These are phyloP conservation scores for Apaloderma vittatum DNA, from an alignment of 2,113 vertebrate species.

Conservation along the genomic window DNA sequence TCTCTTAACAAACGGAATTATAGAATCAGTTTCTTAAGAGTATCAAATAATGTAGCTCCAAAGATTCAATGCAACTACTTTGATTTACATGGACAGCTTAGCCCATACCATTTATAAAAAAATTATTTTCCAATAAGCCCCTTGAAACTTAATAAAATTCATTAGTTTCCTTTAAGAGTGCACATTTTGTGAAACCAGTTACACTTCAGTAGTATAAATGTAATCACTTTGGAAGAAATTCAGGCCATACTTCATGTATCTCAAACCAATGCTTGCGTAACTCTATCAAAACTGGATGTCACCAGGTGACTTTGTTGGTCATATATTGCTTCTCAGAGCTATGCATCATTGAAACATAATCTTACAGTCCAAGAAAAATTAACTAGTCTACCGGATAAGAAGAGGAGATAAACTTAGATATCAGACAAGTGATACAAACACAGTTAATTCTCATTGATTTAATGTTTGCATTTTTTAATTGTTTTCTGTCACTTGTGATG, in stretches of 20 bases:
- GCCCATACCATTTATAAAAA: not conserved
- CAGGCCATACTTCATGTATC: not conserved
- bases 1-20: not conserved
- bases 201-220: not conserved
- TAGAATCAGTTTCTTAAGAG: not conserved
- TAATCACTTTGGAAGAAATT: not conserved
- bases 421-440: not conserved
- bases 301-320: not conserved
- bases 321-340: not conserved
- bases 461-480: not conserved
- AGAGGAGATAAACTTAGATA: not conserved
- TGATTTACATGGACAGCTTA: not conserved
- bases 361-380: not conserved
- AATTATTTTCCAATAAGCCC: not conserved
- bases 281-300: not conserved
- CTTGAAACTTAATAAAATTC: not conserved
- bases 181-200: not conserved
- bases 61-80: not conserved
- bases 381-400: not conserved
- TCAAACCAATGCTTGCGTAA: not conserved
- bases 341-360: not conserved
- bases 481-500: not conserved
- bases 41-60: not conserved
- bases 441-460: not conserved
- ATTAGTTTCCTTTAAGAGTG: not conserved